phyloP scores from a whole-genome alignment of 2,797 vertebrate genomes.

The Bovichtus diacanthus region DNA sequence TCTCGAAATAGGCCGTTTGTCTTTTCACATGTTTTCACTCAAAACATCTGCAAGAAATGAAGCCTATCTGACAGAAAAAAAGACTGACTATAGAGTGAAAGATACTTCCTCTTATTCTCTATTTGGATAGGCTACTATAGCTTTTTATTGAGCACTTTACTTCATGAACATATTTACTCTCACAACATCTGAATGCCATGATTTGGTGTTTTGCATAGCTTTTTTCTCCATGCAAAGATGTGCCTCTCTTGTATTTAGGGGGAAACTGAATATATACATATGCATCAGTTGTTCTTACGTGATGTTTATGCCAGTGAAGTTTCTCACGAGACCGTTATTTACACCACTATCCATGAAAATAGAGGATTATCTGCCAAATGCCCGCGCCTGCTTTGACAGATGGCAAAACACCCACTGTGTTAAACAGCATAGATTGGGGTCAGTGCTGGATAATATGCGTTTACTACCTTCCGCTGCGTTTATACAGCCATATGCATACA shows the following conservation, averaged over 20 bases:
- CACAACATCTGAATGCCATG: neutral
- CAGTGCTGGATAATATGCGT: slow-evolving; percentile 36
- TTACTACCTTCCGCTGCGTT: slow-evolving; percentile 8
- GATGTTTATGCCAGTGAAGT: neutral
- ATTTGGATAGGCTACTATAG: no score
- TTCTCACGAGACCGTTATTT: slow-evolving; percentile 34
- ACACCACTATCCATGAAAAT: slow-evolving; percentile 22
- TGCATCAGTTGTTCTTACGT: neutral
- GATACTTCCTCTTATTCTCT: neutral
- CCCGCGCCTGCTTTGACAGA: slow-evolving; percentile 52
- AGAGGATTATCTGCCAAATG: slow-evolving; percentile 57
- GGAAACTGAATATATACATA: neutral
- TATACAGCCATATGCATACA: neutral
- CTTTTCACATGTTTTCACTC: neutral
- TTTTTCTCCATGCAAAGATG: neutral
- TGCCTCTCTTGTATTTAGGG: no score
- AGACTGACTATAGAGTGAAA: neutral
- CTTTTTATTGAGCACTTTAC: no score
- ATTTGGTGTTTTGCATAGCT: neutral
- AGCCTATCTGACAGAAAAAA: neutral
- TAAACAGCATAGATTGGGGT: slow-evolving; percentile 62
- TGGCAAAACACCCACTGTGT: slow-evolving; percentile 49
- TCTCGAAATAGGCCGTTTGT: no score
- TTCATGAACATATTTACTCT: slow-evolving; percentile 18
- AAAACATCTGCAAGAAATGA: neutral